phyloP scores from a whole-genome alignment of 2,888 invertebrate genomes.

The Lissocephala sabroskyi region DNA sequence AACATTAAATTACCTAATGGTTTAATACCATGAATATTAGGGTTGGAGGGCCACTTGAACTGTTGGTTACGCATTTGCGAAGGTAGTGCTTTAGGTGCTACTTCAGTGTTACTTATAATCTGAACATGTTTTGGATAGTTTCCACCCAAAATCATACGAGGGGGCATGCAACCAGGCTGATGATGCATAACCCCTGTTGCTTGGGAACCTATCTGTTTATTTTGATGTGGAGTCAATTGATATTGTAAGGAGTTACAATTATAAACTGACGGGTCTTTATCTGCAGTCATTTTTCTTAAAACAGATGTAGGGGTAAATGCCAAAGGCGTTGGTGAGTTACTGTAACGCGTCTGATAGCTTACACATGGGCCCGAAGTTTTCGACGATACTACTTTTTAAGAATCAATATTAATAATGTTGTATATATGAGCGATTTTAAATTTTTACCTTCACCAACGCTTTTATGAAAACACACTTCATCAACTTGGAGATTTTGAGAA shows the following conservation, averaged over 20 bases:
- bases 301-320: constrained; percentile 96
- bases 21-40: constrained; percentile 33
- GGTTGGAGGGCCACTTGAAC: constrained; percentile 33
- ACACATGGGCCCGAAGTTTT: constrained; percentile 15
- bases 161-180: constrained; percentile 33
- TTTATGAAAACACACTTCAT: constrained; percentile 21
- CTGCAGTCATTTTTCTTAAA: constrained; percentile 93
- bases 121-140: constrained; percentile 36
- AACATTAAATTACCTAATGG: constrained; percentile 48
- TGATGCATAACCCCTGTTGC: too few relatives aligned
- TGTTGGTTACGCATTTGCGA: constrained; percentile 32
- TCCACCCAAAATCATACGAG: constrained; percentile 70
- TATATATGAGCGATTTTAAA: too few relatives aligned
- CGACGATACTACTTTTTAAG: constrained; percentile 22
- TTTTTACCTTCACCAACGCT: constrained; percentile 33
- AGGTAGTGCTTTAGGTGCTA: too few relatives aligned
- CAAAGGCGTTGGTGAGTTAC: constrained; percentile 79
- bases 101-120: too few relatives aligned
- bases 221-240: constrained; percentile 18
- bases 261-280: constrained; percentile 77
- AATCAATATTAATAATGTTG: too few relatives aligned
- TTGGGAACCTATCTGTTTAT: too few relatives aligned
- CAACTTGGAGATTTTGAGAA: too few relatives aligned
- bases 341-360: constrained; percentile 43
- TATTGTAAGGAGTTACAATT: constrained; percentile 17